Evolutionary conservation across 2,888 invertebrate genomes (phyloP).

Genomic region (Xestia sexstrigata): DNA sequence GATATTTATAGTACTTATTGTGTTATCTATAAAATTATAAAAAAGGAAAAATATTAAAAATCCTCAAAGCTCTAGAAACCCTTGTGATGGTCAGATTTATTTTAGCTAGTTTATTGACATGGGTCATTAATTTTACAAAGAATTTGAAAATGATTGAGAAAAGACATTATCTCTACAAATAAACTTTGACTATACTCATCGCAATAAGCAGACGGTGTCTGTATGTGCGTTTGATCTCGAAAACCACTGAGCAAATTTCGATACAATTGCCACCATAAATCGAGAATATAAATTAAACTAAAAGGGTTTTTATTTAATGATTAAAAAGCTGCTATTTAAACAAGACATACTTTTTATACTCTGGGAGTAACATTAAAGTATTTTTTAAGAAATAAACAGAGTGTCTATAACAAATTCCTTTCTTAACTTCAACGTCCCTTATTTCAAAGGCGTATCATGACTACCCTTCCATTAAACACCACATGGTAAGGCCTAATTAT

Average conservation of each 20-base stretch:
- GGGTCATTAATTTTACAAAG: not conserved
- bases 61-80: constrained; percentile 33
- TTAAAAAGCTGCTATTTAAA: constrained; percentile 24
- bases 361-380: not conserved
- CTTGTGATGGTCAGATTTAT: constrained; percentile 14
- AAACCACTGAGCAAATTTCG: constrained; percentile 33
- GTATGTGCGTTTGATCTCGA: constrained; percentile 40
- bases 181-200: constrained; percentile 6
- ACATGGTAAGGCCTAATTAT: constrained; percentile 24
- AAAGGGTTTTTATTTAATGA: constrained; percentile 14
- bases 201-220: constrained; percentile 17
- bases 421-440: not conserved
- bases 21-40: constrained; percentile 37
- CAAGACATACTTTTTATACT: not conserved
- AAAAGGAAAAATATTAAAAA: constrained; percentile 28
- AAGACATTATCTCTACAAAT: not conserved
- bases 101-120: constrained; percentile 15
- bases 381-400: constrained; percentile 13
- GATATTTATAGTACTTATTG: constrained; percentile 35
- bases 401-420: constrained; percentile 2
- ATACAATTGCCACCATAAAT: constrained; percentile 8
- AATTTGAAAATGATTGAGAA: not conserved
- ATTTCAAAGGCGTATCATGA: not conserved
- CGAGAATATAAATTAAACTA: not conserved
- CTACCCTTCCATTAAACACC: not conserved